Conservation (phyloP, 2,113 vertebrate species). For the Eulemur rufifrons region DNA sequence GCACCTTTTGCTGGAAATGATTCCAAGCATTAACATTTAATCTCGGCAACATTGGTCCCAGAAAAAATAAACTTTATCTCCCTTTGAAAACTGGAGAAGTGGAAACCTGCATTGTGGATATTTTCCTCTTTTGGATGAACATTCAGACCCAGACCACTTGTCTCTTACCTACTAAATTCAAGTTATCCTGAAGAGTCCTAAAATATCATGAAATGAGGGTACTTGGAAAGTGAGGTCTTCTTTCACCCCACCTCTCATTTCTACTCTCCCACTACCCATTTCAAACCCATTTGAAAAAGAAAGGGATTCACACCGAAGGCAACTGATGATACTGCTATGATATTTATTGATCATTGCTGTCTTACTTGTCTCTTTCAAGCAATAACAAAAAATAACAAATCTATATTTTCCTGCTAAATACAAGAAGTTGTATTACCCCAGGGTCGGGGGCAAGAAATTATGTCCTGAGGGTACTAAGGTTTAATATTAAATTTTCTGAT, state of each 20-base stretch:
- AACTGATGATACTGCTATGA: neutral
- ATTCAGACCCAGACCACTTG: neutral
- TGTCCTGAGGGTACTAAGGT: neutral
- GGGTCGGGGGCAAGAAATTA: neutral
- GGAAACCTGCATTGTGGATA: neutral
- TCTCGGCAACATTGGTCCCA: neutral
- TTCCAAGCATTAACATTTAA: neutral
- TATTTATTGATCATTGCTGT: neutral
- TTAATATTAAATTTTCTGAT: neutral
- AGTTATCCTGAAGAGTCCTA: neutral
- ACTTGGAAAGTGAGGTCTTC: neutral
- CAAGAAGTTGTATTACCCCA: neutral
- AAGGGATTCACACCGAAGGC: neutral
- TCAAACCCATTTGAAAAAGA: conserved; percentile 39
- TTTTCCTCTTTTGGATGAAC: neutral
- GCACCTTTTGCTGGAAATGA: neutral
- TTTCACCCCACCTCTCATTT: neutral
- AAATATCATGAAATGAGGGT: neutral
- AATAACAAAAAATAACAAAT: neutral
- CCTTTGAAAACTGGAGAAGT: neutral
- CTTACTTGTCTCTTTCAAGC: neutral
- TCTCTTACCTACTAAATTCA: neutral
- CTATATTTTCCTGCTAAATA: neutral
- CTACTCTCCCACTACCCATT: neutral
- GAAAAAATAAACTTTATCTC: neutral